Evolutionary conservation across 1,140 invertebrate genomes (phyloP).

Genomic region (Agrypnia vestita): DNA sequence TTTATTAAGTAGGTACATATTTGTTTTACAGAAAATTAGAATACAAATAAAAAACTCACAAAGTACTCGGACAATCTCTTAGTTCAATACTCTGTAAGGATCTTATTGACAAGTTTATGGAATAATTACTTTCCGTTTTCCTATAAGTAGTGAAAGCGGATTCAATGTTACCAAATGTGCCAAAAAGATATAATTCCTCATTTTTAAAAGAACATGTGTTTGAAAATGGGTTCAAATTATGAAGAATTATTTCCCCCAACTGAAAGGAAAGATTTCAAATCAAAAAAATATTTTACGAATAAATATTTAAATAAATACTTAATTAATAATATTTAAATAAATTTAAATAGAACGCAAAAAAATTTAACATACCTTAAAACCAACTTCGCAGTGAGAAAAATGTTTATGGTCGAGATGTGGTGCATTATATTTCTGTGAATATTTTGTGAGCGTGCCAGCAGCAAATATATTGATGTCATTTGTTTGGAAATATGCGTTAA

Average conservation of each 20-base stretch:
- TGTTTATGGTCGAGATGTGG: constrained; percentile 69
- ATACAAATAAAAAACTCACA: neutral
- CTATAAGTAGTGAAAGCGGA: neutral
- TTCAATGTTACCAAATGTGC: constrained; percentile 31
- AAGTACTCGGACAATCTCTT: neutral
- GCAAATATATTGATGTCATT: constrained; percentile 81
- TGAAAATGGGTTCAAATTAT: constrained; percentile 65
- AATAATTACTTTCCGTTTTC: neutral
- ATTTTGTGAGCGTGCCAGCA: constrained; percentile 79
- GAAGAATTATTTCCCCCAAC: constrained; percentile 67
- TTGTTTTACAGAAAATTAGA: no score
- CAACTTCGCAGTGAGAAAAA: constrained; percentile 74
- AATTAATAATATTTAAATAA: neutral
- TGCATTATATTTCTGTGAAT: constrained; percentile 73
- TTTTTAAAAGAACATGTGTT: constrained; percentile 12
- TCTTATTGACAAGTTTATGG: constrained; percentile 18
- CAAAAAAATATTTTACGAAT: no score
- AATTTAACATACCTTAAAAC: constrained; percentile 68
- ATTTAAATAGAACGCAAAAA: neutral
- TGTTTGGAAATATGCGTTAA: constrained; percentile 79
- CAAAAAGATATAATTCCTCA: constrained; percentile 28
- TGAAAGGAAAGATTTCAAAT: constrained; percentile 57
- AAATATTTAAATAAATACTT: neutral
- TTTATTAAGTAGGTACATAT: no score
- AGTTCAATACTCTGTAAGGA: constrained; percentile 5